phyloP scores from a whole-genome alignment of 2,113 vertebrate genomes.

The Pavo muticus region DNA sequence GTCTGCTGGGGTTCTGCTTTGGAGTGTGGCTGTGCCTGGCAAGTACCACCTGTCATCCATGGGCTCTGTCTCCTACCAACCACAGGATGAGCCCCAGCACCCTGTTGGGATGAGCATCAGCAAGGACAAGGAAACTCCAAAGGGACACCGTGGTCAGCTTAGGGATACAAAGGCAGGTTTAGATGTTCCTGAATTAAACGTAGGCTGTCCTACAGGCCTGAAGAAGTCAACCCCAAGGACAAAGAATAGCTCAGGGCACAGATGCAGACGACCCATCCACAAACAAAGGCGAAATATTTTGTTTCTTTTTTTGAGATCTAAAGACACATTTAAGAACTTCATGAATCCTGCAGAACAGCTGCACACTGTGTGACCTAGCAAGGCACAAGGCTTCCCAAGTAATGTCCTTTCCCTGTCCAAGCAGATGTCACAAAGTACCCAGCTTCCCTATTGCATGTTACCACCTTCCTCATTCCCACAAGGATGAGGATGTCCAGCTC shows the following conservation, averaged over 20 bases:
- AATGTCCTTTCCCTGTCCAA: background rate
- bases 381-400: background rate
- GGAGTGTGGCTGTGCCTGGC: fast-evolving
- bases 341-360: background rate
- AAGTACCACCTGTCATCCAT: background rate
- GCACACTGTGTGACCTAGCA: background rate
- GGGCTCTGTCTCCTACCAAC: background rate
- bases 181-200: background rate
- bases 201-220: background rate
- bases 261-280: background rate
- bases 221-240: background rate
- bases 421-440: background rate
- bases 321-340: background rate
- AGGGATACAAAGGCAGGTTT: background rate
- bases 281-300: background rate
- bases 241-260: background rate
- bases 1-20: background rate
- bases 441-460: background rate
- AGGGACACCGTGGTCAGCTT: background rate
- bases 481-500: background rate
- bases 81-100: background rate
- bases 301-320: background rate
- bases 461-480: background rate
- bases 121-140: background rate
- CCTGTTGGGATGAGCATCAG: background rate